Conservation (phyloP, 1,140 invertebrate genomes). For the Nixonia krombeini region DNA sequence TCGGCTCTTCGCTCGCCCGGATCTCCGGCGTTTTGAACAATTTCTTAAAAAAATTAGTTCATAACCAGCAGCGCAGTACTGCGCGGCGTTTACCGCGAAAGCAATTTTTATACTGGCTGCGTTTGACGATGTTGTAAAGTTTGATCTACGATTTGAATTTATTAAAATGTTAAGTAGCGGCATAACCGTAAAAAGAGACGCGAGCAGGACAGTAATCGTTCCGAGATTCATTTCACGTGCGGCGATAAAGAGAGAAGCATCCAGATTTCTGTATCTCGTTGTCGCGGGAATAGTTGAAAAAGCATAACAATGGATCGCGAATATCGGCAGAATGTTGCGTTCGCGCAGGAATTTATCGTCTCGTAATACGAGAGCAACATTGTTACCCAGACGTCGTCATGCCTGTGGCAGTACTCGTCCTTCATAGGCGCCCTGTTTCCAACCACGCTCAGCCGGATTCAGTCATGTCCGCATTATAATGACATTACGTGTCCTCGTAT, state of each 20-base stretch:
- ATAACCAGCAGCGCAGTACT: too few species aligned
- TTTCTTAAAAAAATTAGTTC: too few species aligned
- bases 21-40: too few species aligned
- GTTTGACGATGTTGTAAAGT: too few species aligned
- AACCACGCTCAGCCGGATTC: conserved; percentile 47
- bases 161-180: too few species aligned
- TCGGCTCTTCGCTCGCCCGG: too few species aligned
- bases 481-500: conserved; percentile 66
- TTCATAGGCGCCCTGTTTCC: conserved; percentile 44
- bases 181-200: too few species aligned
- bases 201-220: too few species aligned
- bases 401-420: conserved; percentile 49
- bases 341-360: conserved; percentile 56
- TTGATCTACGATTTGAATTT: too few species aligned
- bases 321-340: conserved; percentile 48
- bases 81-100: too few species aligned
- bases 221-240: conserved; percentile 6
- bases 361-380: conserved; percentile 51
- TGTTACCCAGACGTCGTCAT: conserved; percentile 60
- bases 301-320: conserved; percentile 39
- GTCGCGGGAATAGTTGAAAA: conserved; percentile 8
- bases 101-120: too few species aligned
- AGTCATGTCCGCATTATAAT: conserved; percentile 67
- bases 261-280: conserved; percentile 8
- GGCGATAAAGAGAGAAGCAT: conserved; percentile 2